Evolutionary conservation across 2,888 invertebrate species (phyloP).

Genomic region (Pheosia tremula): DNA sequence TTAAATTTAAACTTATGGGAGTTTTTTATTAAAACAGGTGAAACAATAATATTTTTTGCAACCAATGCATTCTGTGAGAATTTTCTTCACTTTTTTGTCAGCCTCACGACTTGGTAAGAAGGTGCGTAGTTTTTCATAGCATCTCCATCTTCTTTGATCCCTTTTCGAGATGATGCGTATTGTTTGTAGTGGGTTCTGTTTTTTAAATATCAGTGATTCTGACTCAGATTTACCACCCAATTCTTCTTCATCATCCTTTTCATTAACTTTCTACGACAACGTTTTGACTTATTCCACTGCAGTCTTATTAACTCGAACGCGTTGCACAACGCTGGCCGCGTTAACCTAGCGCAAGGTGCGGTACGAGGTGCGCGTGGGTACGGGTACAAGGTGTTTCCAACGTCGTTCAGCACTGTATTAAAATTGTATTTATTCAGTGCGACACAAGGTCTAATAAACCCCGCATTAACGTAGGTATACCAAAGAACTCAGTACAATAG

Average conservation of each 20-base stretch:
- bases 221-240: too few relatives aligned
- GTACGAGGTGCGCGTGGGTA: constrained; percentile 16
- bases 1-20: constrained; percentile 4
- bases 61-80: constrained; percentile 7
- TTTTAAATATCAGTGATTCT: too few relatives aligned
- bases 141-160: constrained; percentile 14
- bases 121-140: constrained; percentile 21
- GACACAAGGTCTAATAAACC: too few relatives aligned
- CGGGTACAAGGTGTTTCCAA: constrained; percentile 9
- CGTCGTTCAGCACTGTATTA: too few relatives aligned
- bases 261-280: neutral
- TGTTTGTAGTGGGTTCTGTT: neutral
- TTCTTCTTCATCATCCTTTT: constrained; percentile 8
- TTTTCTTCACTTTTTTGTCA: constrained; percentile 19
- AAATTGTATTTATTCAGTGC: too few relatives aligned
- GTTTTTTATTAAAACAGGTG: constrained; percentile 10
- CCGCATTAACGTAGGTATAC: too few relatives aligned
- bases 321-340: constrained; percentile 16
- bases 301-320: constrained; percentile 3
- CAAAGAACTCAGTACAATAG: too few relatives aligned
- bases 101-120: constrained; percentile 19
- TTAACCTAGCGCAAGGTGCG: constrained; percentile 14
- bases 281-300: neutral
- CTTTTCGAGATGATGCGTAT: constrained; percentile 7
- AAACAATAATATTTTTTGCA: constrained; percentile 12